Conservation (phyloP, 2,797 vertebrate species). For the Catharus ustulatus region DNA sequence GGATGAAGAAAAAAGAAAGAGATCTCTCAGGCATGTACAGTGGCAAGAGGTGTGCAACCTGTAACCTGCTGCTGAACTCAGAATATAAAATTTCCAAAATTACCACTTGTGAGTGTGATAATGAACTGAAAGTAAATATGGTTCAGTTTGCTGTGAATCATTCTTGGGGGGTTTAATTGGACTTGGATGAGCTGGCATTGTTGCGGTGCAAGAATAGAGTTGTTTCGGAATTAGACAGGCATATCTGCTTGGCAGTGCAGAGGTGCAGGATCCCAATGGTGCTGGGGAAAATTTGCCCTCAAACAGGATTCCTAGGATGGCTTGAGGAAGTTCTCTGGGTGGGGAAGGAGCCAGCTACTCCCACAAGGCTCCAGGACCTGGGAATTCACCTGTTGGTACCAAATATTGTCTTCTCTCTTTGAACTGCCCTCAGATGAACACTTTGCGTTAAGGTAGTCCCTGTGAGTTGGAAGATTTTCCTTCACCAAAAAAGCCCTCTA, state of each 20-base stretch:
- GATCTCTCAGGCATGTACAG: not conserved
- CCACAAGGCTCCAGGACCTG: accelerated
- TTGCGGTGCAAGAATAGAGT: conserved; percentile 7
- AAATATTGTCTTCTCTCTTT: not conserved
- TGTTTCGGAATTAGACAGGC: conserved; percentile 17
- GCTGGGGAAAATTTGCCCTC: not conserved
- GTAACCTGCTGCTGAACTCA: conserved; percentile 47
- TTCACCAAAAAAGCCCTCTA: not conserved
- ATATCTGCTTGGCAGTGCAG: not conserved
- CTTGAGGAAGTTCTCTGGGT: not conserved
- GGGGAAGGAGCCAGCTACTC: not conserved
- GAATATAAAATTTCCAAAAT: conserved; percentile 69
- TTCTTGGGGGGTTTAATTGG: conserved; percentile 25
- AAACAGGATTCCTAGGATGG: not conserved
- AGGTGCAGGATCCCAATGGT: not conserved
- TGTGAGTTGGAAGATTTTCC: not conserved
- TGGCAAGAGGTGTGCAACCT: not conserved
- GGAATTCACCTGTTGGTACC: not conserved
- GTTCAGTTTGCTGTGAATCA: conserved; percentile 32
- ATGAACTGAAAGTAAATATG: conserved; percentile 70
- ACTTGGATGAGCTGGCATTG: conserved; percentile 24
- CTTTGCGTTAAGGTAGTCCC: not conserved
- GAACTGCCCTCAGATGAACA: not conserved
- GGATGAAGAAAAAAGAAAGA: not conserved
- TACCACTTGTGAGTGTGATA: conserved; percentile 51